Conservation (phyloP, 1,140 invertebrate genomes). For the Alviniconcha marisindica region DNA sequence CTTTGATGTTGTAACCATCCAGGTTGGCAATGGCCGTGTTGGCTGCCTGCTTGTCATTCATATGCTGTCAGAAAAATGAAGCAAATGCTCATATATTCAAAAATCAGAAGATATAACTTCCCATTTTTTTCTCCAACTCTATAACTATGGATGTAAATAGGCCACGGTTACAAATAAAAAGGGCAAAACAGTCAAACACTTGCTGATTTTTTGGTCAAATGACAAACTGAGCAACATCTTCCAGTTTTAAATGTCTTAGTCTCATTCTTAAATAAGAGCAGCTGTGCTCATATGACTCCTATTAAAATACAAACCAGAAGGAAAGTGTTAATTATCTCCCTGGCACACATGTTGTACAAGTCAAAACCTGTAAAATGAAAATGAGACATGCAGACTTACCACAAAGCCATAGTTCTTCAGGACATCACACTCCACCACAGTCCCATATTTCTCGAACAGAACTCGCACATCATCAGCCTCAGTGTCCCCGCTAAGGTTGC, state of each 20-base stretch:
- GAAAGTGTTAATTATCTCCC: too few species aligned
- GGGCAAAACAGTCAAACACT: too few species aligned
- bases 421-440: slow-evolving; percentile 96
- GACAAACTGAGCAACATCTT: too few species aligned
- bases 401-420: slow-evolving; percentile 98
- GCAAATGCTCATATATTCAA: neutral
- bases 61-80: slow-evolving; percentile 82
- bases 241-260: too few species aligned
- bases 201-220: neutral
- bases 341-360: too few species aligned
- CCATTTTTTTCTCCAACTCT: too few species aligned
- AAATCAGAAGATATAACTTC: neutral
- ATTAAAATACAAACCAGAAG: too few species aligned
- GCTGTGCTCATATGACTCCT: too few species aligned
- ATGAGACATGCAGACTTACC: too few species aligned
- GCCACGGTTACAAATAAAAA: too few species aligned
- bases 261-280: too few species aligned
- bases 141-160: neutral
- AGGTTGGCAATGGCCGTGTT: slow-evolving; percentile 94
- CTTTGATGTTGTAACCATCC: slow-evolving; percentile 91
- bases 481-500: slow-evolving; percentile 93
- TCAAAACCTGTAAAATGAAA: too few species aligned
- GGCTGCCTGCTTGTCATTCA: slow-evolving; percentile 93
- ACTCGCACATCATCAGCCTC: slow-evolving; percentile 89
- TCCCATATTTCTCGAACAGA: slow-evolving; percentile 96